Evolutionary conservation across 2,888 invertebrate species (phyloP).

Genomic region (Nymphalis polychloros): DNA sequence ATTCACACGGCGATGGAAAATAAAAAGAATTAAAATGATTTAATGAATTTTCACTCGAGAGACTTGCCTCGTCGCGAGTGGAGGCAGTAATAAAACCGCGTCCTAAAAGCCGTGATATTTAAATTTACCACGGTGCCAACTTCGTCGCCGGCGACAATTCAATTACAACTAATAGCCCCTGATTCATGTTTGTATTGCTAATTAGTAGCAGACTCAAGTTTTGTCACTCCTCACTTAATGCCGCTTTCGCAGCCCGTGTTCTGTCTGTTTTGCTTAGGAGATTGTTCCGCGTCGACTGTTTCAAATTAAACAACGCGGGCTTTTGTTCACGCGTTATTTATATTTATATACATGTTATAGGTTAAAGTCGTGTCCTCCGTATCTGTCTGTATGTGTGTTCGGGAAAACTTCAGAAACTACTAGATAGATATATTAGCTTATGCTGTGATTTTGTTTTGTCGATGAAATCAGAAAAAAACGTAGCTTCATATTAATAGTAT

Average conservation of each 20-base stretch:
- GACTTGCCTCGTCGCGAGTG: constrained; percentile 37
- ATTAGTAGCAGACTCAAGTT: constrained; percentile 80
- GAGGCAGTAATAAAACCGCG: constrained; percentile 61
- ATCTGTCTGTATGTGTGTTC: too few relatives aligned
- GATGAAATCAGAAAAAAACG: too few relatives aligned
- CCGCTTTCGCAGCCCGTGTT: constrained; percentile 54
- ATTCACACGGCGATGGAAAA: constrained; percentile 44
- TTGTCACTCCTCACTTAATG: constrained; percentile 77
- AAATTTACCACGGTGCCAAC: constrained; percentile 75
- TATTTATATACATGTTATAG: not conserved
- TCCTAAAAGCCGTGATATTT: constrained; percentile 71
- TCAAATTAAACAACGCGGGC: constrained; percentile 56
- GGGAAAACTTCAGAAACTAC: too few relatives aligned
- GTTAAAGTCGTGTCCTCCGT: too few relatives aligned
- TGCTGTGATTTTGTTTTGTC: too few relatives aligned
- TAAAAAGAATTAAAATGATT: constrained; percentile 38
- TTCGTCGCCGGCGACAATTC: constrained; percentile 76
- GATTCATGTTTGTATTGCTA: constrained; percentile 82
- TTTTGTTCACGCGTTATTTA: constrained; percentile 61
- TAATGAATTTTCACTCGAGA: constrained; percentile 40
- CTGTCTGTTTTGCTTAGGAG: constrained; percentile 68
- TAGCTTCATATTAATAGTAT: too few relatives aligned
- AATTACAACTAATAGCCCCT: constrained; percentile 82
- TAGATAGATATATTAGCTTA: too few relatives aligned
- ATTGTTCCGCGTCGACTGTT: constrained; percentile 67